Base-by-base conservation (phyloP, 2,888 invertebrate genomes). In the Biston betularia region DNA sequence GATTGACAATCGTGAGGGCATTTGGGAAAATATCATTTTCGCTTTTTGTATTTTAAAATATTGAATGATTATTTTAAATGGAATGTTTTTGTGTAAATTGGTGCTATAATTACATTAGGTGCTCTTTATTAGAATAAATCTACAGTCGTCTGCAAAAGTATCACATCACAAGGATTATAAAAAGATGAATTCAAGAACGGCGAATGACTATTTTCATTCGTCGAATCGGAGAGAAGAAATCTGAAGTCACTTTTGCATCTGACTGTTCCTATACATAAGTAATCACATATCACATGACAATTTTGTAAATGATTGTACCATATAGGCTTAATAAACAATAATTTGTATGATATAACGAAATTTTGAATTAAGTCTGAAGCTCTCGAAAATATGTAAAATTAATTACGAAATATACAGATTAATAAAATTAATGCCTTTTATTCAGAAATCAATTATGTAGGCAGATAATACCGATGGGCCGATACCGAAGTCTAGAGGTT, bases 301-400 rank as follows among this genome's bases (percentile, higher is more conserved):
- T 85, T 79, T 82, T 90, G 92, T 92, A 92, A 89, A 90, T 90
- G 89, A 79, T 86, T 92, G 93, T 93, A 93, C 80, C 83, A 93
- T 93, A 93, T 92, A 92, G 90, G 76, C 81, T 80, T 86, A 87
- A 24, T n/a, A n/a, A n/a, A n/a, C n/a, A n/a, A n/a, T 60, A 71
- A 71, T 77, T 83, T 86, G 84, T 91, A 86, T 67, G 82, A 79
- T 79, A 86, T 82, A 80, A 81, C 84, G 84, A 84, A 79, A 80
- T 75, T 74, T 76, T 63, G 72, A 72, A 76, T 72, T 70, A 58
- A 85, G 85, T 80, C 79, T 85, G 81, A 78, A 53, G 81, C 85
- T 86, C 84, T 88, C 84, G 79, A 84, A 79, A 81, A 50, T 88
- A 83, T 83, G 57, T 66, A 84, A 84, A 85, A 83, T 82, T 87